Conservation (phyloP, 2,113 vertebrate species). For the Brachyhypopomus gauderio region DNA sequence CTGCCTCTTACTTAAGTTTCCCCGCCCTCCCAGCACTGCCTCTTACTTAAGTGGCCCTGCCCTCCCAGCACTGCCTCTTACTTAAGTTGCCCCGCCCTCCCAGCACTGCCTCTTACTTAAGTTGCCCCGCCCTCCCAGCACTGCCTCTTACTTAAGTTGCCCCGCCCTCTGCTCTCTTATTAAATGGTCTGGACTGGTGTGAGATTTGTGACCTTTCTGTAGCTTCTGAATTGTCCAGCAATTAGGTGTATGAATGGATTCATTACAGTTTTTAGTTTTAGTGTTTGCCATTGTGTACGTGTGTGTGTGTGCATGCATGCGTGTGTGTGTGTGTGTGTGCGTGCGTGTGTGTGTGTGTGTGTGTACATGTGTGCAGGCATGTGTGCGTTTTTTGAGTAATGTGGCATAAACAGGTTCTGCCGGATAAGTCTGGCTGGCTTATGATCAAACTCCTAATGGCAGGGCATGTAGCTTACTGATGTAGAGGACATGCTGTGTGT, state of each 20-base stretch:
- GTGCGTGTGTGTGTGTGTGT: neutral
- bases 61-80: conserved; percentile 65
- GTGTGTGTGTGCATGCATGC: conserved; percentile 1
- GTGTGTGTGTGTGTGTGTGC: neutral
- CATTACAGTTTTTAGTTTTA: too few species aligned
- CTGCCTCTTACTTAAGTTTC: too few species aligned
- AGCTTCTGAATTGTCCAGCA: neutral
- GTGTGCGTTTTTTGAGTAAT: neutral
- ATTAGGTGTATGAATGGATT: neutral
- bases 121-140: too few species aligned
- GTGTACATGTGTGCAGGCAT: neutral
- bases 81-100: conserved; percentile 74
- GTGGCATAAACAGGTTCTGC: conserved; percentile 40
- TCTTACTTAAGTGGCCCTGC: too few species aligned
- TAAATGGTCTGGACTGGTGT: conserved; percentile 38
- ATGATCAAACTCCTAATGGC: conserved; percentile 39
- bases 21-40: too few species aligned
- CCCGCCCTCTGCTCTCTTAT: conserved; percentile 35
- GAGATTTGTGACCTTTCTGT: neutral
- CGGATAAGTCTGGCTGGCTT: conserved; percentile 3
- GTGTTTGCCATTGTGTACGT: neutral
- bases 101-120: too few species aligned
- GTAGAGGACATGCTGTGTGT: conserved; percentile 6
- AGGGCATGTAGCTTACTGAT: neutral
- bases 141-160: conserved; percentile 64